A percentile compares a stretch with the other conserved stretches of the same genome.
These are phyloP conservation scores for Agrotis exclamationis DNA, from an alignment of 2,888 invertebrate species.

Conservation along the genomic window DNA sequence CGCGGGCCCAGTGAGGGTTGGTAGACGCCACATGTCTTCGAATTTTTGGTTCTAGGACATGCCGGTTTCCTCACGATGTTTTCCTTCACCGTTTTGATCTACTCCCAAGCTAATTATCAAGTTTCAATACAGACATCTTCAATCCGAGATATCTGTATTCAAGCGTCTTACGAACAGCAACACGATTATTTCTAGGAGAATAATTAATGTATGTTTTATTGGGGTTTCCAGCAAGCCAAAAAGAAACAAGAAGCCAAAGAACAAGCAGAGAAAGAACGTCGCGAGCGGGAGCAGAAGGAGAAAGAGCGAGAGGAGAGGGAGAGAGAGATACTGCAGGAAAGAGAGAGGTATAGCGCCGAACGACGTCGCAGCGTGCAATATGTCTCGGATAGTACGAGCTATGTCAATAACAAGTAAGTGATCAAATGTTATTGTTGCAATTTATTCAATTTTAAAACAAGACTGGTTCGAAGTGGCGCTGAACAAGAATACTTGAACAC, in stretches of 20 bases:
- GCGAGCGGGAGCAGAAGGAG: slow-evolving; percentile 82
- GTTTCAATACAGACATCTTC: too few species aligned
- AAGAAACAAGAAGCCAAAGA: slow-evolving; percentile 87
- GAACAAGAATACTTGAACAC: too few species aligned
- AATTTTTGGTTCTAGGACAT: too few species aligned
- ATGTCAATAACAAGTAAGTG: slow-evolving; percentile 58
- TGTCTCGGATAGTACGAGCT: slow-evolving; percentile 55
- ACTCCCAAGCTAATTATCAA: too few species aligned
- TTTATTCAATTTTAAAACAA: background rate
- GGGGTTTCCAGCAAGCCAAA: slow-evolving; percentile 84
- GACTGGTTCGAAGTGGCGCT: too few species aligned
- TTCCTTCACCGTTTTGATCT: too few species aligned
- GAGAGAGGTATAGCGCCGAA: slow-evolving; percentile 74
- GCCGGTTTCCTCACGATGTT: too few species aligned
- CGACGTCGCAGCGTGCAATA: slow-evolving; percentile 73
- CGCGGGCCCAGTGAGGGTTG: too few species aligned
- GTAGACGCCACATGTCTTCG: too few species aligned
- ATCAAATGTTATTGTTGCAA: background rate
- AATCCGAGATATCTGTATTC: too few species aligned
- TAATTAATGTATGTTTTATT: background rate
- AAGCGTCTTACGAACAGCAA: too few species aligned
- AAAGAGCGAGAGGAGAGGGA: slow-evolving; percentile 80
- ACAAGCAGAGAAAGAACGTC: slow-evolving; percentile 81
- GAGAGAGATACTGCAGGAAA: slow-evolving; percentile 70
- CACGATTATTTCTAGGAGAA: too few species aligned